These are phyloP conservation scores for Parnassius orleans DNA, from an alignment of 2,888 invertebrate genomes.

Conservation along the genomic window DNA sequence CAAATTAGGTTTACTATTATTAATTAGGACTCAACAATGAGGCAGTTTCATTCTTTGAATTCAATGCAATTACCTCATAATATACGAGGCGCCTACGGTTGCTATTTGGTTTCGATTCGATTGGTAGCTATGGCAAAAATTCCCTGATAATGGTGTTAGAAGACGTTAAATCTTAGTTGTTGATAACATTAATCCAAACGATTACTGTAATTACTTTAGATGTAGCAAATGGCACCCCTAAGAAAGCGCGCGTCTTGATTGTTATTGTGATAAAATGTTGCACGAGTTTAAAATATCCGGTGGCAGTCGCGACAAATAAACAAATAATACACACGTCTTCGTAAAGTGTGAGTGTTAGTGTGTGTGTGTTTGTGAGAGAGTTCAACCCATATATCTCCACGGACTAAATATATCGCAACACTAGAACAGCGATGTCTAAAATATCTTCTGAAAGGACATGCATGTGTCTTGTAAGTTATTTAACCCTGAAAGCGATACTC, in stretches of 20 bases:
- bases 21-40: too few relatives aligned
- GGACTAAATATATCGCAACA: conserved; percentile 49
- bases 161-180: too few relatives aligned
- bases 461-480: conserved; percentile 62
- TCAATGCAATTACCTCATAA: too few relatives aligned
- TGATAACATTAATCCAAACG: too few relatives aligned
- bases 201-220: too few relatives aligned
- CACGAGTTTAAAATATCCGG: conserved; percentile 32
- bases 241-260: conserved; percentile 10
- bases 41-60: too few relatives aligned
- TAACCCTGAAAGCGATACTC: conserved; percentile 71
- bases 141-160: too few relatives aligned
- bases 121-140: too few relatives aligned
- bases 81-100: too few relatives aligned
- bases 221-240: conserved; percentile 8
- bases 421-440: conserved; percentile 48
- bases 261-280: conserved; percentile 30
- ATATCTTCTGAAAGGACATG: conserved; percentile 58
- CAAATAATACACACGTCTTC: conserved; percentile 23
- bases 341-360: conserved; percentile 1
- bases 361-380: conserved; percentile 29
- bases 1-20: too few relatives aligned
- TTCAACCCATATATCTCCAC: conserved; percentile 48
- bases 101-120: too few relatives aligned
- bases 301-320: conserved; percentile 25